Conservation (phyloP, 2,888 invertebrate species). For the Thymelicus sylvestris region DNA sequence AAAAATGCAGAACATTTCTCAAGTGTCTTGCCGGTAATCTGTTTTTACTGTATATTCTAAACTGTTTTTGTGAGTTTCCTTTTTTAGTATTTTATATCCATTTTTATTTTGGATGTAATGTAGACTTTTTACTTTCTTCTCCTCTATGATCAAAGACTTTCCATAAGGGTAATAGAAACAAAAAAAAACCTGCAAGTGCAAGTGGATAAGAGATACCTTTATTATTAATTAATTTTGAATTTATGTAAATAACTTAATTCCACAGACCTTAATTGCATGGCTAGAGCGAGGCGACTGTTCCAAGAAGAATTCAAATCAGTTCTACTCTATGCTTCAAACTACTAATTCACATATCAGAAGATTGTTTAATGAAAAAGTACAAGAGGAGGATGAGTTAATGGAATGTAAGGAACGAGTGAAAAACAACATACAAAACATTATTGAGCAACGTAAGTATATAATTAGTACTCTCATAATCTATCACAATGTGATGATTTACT, state of each 20-base stretch:
- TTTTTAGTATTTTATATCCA: too few relatives aligned
- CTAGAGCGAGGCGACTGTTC: slow-evolving; percentile 97
- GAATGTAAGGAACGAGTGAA: slow-evolving; percentile 93
- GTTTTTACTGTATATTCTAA: slow-evolving; percentile 41
- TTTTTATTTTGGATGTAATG: too few relatives aligned
- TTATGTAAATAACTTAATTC: slow-evolving; percentile 33
- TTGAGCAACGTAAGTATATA: slow-evolving; percentile 95
- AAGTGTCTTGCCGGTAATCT: slow-evolving; percentile 63
- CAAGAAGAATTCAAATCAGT: slow-evolving; percentile 95
- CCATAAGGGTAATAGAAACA: too few relatives aligned
- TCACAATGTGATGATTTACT: slow-evolving; percentile 9
- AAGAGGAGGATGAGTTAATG: slow-evolving; percentile 94
- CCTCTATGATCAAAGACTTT: too few relatives aligned
- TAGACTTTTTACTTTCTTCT: too few relatives aligned
- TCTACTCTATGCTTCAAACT: slow-evolving; percentile 98
- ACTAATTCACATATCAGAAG: slow-evolving; percentile 96
- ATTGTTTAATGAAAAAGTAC: slow-evolving; percentile 92
- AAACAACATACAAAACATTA: slow-evolving; percentile 92
- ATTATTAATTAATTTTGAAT: too few relatives aligned
- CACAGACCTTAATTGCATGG: slow-evolving; percentile 94
- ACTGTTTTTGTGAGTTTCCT: neutral
- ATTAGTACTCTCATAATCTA: neutral
- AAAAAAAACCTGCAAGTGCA: too few relatives aligned
- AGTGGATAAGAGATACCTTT: too few relatives aligned
- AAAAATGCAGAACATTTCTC: slow-evolving; percentile 75